Percentiles rank a stretch among this genome's conserved stretches.
Evolutionary conservation across 2,888 invertebrate genomes (phyloP).

Genomic region (Ennomos quercinarius): DNA sequence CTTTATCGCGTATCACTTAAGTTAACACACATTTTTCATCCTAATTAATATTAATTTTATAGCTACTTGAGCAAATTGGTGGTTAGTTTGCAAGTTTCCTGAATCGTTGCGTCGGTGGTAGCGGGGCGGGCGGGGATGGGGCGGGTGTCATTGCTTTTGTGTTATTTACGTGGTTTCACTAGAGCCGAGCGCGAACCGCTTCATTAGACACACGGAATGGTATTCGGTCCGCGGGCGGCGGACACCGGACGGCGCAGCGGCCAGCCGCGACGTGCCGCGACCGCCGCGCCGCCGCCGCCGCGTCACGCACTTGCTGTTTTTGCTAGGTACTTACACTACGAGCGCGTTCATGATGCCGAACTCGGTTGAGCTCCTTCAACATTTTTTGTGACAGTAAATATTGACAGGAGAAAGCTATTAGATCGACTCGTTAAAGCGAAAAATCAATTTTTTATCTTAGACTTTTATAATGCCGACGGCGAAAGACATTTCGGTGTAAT

Average conservation of each 20-base stretch:
- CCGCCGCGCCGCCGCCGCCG: conserved; percentile 8
- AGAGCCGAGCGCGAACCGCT: conserved; percentile 49
- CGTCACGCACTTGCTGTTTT: conserved; percentile 15
- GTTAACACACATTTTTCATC: conserved; percentile 13
- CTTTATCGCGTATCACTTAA: conserved; percentile 8
- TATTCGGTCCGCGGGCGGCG: conserved; percentile 53
- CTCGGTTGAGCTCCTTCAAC: conserved; percentile 50
- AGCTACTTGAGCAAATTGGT: conserved; percentile 27
- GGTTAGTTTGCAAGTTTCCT: conserved; percentile 30
- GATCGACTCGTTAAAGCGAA: conserved; percentile 46
- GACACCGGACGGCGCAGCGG: conserved; percentile 33
- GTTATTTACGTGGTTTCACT: conserved; percentile 32
- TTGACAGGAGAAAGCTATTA: conserved; percentile 71
- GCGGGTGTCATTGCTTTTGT: conserved; percentile 22
- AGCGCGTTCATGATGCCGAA: conserved; percentile 32
- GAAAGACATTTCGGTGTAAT: conserved; percentile 27
- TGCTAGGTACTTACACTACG: conserved; percentile 17
- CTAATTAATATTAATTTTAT: conserved; percentile 21
- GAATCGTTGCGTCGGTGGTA: conserved; percentile 8
- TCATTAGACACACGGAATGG: conserved; percentile 70
- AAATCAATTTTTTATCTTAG: conserved; percentile 35
- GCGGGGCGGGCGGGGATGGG: conserved; percentile 3
- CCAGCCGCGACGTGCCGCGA: conserved; percentile 2
- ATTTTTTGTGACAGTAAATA: conserved; percentile 59
- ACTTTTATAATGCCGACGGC: conserved; percentile 22